These are phyloP conservation scores for Acanthornis magna DNA, from an alignment of 2,797 vertebrate species.

Conservation along the genomic window DNA sequence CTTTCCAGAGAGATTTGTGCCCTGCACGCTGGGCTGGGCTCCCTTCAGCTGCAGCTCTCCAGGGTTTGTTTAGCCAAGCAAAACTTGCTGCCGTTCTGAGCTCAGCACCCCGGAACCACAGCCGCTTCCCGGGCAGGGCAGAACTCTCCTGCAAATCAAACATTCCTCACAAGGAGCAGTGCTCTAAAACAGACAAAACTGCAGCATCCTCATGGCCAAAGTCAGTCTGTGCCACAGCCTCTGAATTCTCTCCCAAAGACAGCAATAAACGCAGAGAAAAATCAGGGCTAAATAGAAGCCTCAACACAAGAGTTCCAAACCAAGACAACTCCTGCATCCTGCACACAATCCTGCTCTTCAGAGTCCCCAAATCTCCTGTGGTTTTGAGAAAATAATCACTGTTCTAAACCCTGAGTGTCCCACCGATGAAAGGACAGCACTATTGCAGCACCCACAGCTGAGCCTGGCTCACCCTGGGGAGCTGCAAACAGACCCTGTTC, in stretches of 20 bases:
- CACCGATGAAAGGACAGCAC: accelerated
- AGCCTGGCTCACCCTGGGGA: accelerated
- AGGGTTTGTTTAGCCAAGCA: not conserved
- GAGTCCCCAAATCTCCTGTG: accelerated
- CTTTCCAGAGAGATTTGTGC: not conserved
- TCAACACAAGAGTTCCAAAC: not conserved
- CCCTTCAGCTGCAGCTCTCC: not conserved
- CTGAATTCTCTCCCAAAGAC: not conserved
- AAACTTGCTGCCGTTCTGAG: not conserved
- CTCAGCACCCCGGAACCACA: not conserved
- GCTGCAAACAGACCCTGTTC: accelerated
- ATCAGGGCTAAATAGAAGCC: accelerated
- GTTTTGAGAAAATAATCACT: accelerated
- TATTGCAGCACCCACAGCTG: accelerated
- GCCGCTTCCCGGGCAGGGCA: not conserved
- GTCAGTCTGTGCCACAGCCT: not conserved
- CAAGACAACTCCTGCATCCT: accelerated
- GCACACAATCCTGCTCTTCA: not conserved
- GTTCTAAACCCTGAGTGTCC: accelerated
- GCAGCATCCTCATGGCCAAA: accelerated
- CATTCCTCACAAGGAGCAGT: not conserved
- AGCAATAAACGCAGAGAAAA: not conserved
- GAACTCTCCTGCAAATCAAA: not conserved
- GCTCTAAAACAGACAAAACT: accelerated
- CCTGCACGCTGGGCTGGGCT: accelerated